A percentile compares a stretch with the other conserved stretches of the same genome.
phyloP scores from a whole-genome alignment of 2,797 vertebrate species.

The Balearica regulorum region DNA sequence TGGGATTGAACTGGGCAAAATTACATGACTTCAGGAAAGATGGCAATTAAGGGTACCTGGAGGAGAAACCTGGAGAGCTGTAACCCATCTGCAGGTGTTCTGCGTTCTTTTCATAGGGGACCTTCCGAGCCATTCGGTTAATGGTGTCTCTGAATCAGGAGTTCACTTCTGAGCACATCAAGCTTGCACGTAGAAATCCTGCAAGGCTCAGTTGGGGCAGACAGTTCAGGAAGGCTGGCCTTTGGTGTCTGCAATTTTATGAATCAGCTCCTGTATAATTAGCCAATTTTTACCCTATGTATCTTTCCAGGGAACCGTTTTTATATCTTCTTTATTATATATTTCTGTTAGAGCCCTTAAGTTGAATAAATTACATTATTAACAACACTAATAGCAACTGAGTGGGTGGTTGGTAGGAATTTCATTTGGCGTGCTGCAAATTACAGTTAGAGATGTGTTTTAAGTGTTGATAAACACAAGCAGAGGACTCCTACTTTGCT shows the following conservation, averaged over 20 bases:
- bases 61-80: neutral
- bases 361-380: conserved; percentile 31
- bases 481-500: neutral
- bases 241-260: neutral
- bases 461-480: conserved; percentile 31
- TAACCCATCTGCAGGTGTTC: no score
- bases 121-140: neutral
- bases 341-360: neutral
- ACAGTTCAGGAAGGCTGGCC: neutral
- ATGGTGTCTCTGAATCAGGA: neutral
- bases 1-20: neutral
- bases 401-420: conserved; percentile 25
- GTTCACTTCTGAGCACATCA: neutral
- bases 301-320: neutral
- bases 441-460: neutral
- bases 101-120: no score
- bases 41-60: neutral
- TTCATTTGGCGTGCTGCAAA: conserved; percentile 5
- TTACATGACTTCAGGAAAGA: neutral
- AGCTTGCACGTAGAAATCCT: neutral
- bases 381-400: neutral
- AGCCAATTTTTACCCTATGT: neutral
- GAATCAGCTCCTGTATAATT: neutral
- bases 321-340: neutral
- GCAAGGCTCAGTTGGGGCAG: neutral